phyloP scores from a whole-genome alignment of 2,888 invertebrate genomes.

The Tigriopus californicus region DNA sequence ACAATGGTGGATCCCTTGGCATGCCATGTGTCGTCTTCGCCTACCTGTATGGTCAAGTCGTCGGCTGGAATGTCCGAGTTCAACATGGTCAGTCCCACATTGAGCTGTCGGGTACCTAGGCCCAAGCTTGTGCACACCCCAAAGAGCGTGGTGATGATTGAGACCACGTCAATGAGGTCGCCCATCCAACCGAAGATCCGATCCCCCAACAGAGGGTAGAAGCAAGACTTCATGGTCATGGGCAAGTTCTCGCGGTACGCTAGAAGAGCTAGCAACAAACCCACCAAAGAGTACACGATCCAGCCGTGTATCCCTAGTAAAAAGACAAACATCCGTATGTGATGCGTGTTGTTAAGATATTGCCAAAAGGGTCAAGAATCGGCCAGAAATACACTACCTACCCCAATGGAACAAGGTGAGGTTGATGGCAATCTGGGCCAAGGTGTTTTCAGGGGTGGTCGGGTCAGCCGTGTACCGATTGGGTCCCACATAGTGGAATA shows the following conservation, averaged over 20 bases:
- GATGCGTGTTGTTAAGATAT: too few relatives aligned
- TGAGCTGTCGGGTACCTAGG: slow-evolving; percentile 9
- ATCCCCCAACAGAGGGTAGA: slow-evolving; percentile 12
- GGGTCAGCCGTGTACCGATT: slow-evolving; percentile 12
- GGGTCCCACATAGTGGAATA: slow-evolving; percentile 2
- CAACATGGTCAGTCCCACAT: neutral
- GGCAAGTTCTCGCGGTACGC: slow-evolving; percentile 8
- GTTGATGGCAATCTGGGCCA: slow-evolving; percentile 6
- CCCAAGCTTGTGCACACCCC: slow-evolving; percentile 14
- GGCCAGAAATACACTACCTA: neutral
- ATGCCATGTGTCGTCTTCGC: too few relatives aligned
- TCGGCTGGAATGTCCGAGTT: neutral
- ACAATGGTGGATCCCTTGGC: too few relatives aligned
- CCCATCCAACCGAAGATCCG: slow-evolving; percentile 13
- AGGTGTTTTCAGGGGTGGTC: slow-evolving; percentile 1
- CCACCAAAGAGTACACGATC: slow-evolving; percentile 10
- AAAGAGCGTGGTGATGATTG: slow-evolving; percentile 11
- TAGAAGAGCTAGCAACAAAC: neutral
- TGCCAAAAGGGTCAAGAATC: neutral
- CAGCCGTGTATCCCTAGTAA: neutral
- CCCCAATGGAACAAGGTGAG: slow-evolving; percentile 13
- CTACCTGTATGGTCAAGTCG: neutral
- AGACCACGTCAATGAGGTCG: slow-evolving; percentile 6
- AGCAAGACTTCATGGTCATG: slow-evolving; percentile 15
- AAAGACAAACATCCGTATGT: too few relatives aligned